A percentile compares a stretch with the other conserved stretches of the same genome.
Conservation (phyloP, 2,113 vertebrate genomes). For the Lethenteron reissneri region DNA sequence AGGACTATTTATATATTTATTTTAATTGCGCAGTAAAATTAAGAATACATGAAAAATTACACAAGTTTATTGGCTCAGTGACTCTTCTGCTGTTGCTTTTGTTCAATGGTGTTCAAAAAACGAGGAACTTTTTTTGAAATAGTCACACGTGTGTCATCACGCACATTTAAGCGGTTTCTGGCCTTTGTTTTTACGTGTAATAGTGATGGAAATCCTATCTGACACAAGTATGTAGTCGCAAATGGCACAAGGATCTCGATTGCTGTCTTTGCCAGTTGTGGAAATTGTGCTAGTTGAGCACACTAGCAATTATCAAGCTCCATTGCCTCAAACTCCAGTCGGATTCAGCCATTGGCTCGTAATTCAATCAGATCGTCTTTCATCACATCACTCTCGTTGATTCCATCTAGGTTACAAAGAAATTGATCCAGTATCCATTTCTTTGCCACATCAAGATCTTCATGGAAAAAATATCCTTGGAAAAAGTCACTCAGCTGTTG, state of each 20-base stretch:
- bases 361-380: slow-evolving; percentile 17
- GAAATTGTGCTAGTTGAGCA: slow-evolving; percentile 12
- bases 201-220: slow-evolving; percentile 16
- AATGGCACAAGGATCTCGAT: slow-evolving; percentile 16
- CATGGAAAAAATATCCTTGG: background rate
- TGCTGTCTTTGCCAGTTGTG: slow-evolving; percentile 14
- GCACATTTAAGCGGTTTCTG: slow-evolving; percentile 11
- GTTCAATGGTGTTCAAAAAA: slow-evolving; percentile 1
- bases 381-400: slow-evolving; percentile 12
- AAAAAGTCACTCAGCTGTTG: background rate
- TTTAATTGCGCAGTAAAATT: background rate
- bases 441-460: slow-evolving; percentile 10
- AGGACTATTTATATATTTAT: background rate
- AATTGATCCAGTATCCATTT: slow-evolving; percentile 18
- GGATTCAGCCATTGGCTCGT: slow-evolving; percentile 16
- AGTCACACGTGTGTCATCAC: background rate
- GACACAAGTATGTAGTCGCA: slow-evolving; percentile 17
- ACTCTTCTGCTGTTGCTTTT: slow-evolving; percentile 2
- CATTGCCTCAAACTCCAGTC: slow-evolving; percentile 13
- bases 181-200: slow-evolving; percentile 17
- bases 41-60: background rate
- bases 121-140: slow-evolving; percentile 4
- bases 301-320: slow-evolving; percentile 16
- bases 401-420: slow-evolving; percentile 17
- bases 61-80: background rate